Conservation (phyloP, 23 tunicate genomes). For the Phallusia fumigata region DNA sequence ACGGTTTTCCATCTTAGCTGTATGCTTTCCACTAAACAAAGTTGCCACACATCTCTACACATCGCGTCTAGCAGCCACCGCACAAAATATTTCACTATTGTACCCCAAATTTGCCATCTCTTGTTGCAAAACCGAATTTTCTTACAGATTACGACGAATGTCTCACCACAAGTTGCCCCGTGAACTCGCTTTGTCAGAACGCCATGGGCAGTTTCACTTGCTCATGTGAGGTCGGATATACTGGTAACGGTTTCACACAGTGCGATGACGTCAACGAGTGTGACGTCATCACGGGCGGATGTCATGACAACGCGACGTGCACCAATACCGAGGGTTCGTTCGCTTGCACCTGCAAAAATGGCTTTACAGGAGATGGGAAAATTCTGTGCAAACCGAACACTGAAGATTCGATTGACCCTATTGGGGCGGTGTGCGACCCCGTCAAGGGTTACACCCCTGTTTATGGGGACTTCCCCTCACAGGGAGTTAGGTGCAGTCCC, state of each 20-base stretch:
- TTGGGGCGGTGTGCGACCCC: background rate
- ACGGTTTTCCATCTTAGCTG: no score
- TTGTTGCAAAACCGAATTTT: no score
- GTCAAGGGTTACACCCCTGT: background rate
- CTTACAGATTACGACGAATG: background rate
- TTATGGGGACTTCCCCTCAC: background rate
- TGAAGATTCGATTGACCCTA: background rate
- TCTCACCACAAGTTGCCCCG: background rate
- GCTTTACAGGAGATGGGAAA: background rate
- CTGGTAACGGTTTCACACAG: background rate
- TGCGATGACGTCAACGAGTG: slow-evolving; percentile 14
- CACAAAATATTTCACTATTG: no score
- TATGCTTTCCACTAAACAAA: no score
- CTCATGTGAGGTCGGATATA: background rate
- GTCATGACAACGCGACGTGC: background rate
- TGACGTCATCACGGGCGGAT: background rate
- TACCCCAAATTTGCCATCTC: no score
- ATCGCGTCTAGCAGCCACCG: no score
- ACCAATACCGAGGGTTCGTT: background rate
- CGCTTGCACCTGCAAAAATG: background rate
- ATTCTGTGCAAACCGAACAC: background rate
- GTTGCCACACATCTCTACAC: no score
- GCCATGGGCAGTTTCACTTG: background rate
- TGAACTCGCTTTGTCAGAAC: background rate
- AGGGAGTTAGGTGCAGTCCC: background rate